A percentile compares a stretch with the other conserved stretches of the same genome.
Conservation (phyloP, 2,113 vertebrate genomes). For the Toxotes jaculatrix region DNA sequence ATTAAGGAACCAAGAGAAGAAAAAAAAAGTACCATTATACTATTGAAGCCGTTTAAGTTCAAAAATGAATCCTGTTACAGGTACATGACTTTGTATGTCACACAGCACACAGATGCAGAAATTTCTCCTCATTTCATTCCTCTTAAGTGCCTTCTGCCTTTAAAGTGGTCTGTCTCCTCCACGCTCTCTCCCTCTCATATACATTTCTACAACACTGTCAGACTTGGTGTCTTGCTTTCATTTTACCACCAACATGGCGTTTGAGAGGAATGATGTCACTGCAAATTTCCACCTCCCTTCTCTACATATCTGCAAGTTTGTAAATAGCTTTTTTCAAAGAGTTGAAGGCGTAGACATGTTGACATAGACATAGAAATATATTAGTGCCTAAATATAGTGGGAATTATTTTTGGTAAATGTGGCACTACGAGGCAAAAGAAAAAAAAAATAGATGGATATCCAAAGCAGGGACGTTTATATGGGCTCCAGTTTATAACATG, state of each 20-base stretch:
- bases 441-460: constrained; percentile 13
- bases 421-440: constrained; percentile 69
- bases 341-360: constrained; percentile 71
- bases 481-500: constrained; percentile 42
- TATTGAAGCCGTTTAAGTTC: not conserved
- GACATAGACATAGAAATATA: constrained; percentile 73
- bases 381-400: constrained; percentile 84
- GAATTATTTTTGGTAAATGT: constrained; percentile 79
- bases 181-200: not conserved
- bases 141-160: constrained; percentile 85
- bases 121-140: constrained; percentile 75
- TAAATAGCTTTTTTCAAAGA: constrained; percentile 79
- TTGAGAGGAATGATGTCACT: constrained; percentile 85
- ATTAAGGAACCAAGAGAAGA: constrained; percentile 28
- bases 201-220: constrained; percentile 7
- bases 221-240: constrained; percentile 15
- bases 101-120: constrained; percentile 1
- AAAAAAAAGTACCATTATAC: not conserved
- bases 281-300: constrained; percentile 44
- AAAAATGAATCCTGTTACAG: constrained; percentile 3
- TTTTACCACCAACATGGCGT: constrained; percentile 66
- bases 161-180: constrained; percentile 27
- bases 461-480: constrained; percentile 26
- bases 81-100: not conserved
- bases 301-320: constrained; percentile 76